Evolutionary conservation across 2,797 vertebrate species (phyloP), one percentile per base, ranked within the genome.

Genomic region (Hydrophis major): DNA sequence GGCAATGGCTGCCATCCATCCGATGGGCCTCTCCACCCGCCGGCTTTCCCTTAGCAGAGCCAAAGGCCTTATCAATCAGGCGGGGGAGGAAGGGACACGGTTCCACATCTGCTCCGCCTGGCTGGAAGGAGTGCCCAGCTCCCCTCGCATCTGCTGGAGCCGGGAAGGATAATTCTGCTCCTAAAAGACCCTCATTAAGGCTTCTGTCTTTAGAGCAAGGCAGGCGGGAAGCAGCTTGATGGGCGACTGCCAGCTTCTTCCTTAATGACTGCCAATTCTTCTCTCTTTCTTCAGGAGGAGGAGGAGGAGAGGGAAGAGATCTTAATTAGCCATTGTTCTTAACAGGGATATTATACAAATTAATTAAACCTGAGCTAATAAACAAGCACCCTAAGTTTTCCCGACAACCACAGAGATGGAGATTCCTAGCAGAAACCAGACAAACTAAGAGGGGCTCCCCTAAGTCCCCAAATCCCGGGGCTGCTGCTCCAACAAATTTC

Each of bases 261-360:
- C 92, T 93, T 95, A 95, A 96, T 95, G 86, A 92, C 93, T 96
- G 96, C 94, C 92, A 92, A 92, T 94, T 93, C 95, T 94, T 94
- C 92, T 14, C 20, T 3, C 25, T 89, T 92, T 93, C 93, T 87
- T 69, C 14, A 22, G 27, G 20, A 28, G 16, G 7, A n/a, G 13
- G 37, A 37, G 37, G 4, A 11, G 83, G 37, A 4, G 16, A 13
- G 92, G 92, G 93, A 95, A 93, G 94, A 96, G 96, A 95, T 96
- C 96, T 97, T 97, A 97, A 97, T 98, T 97, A 97, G 97, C 96
- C 95, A 95, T 96, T 93, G 59, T 96, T 96, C 95, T 93, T 95
- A 96, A 93, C 96, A 94, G 96, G 96, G 95, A 95, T 96, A 95
- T 97, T 97, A 95, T 96, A 96, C 97, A 95, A 96, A 97, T 97